Evolutionary conservation across 2,113 vertebrate genomes (phyloP), one percentile per base, ranked within the genome.

Genomic region (Prinia subflava): DNA sequence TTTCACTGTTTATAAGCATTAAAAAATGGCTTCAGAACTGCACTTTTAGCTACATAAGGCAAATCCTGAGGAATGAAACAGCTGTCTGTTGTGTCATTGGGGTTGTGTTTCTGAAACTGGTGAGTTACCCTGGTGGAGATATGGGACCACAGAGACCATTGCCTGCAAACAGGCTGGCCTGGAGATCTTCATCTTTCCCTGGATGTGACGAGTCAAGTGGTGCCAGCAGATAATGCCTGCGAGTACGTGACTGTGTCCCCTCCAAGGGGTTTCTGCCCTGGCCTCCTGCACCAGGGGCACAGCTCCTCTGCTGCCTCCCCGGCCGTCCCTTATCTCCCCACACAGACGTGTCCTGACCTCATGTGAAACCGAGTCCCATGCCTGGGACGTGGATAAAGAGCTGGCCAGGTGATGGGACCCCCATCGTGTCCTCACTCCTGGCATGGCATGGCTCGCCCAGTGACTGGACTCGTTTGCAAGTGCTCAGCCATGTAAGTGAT

Each of bases 381-480:
- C 52, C 88, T 94, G 95, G 65, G 68, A 17, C 0, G 0, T 12
- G 80, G 96, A 97, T 97, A 97, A 93, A 89, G 76, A 52, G 37
- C 24, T 46, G 42, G 16, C 22, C 87, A 95, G 94, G 93, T 93
- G 89, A 68, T 85, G 84, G 41, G 65, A 88, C 69, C 50, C 57
- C 20, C 1, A 1, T 21, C 1, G 23, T 42, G 80, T 75, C 76
- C 81, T 71, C 9, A 0, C 24, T 87, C 37, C 31, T 39, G 0
- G 0, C 6, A 2, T 1, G 3, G 55, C 33, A 35, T 7, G 2
- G 46, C 28, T 81, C 1, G 0, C 44, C 46, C 1, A 0, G 37
- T 10, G 2, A 55, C 53, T 83, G 65, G 60, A 88, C 69, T 71
- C 0, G 1, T 53, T 44, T 5, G 3, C 47, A 33, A 59, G 46